Evolutionary conservation across 2,888 invertebrate genomes (phyloP), one percentile per base, ranked within the genome.

Genomic region (Oxycera nigricornis): DNA sequence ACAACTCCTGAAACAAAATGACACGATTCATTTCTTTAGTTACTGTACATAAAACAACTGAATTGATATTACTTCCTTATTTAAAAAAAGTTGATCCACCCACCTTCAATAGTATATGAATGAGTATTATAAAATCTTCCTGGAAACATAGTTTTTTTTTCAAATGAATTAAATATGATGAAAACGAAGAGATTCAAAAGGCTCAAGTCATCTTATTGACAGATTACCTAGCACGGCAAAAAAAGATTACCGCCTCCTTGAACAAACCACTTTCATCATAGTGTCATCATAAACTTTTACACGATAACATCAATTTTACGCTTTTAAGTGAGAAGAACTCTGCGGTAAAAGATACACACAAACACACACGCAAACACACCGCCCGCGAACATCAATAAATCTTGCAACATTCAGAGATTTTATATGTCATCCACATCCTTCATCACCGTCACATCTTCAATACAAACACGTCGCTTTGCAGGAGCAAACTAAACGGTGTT

Each of bases 161-260:
- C n/a, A n/a, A n/a, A n/a, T n/a, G n/a, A n/a, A n/a, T n/a, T n/a
- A n/a, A n/a, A n/a, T n/a, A n/a, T n/a, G n/a, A n/a, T n/a, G n/a
- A n/a, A n/a, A n/a, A n/a, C n/a, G n/a, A n/a, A n/a, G n/a, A n/a
- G n/a, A n/a, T n/a, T n/a, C n/a, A n/a, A n/a, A n/a, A n/a, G 2
- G 9, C 41, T 41, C 41, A 26, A 57, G 28, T 24, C 22, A 30
- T 28, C 30, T 41, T 70, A 55, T 70, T 70, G 70, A 70, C 55
- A 55, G 70, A 70, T 52, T 70, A 31, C 55, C 30, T n/a, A n/a
- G 26, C 31, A 26, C 31, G 70, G 31, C 22, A 4, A 1, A 35
- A 70, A 70, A 11, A 70, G 70, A 70, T 70, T 70, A 55, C 31
- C 62, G n/a, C 62, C 17, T 41, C 46, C 11, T 30, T 17, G 6